Evolutionary conservation across 2,113 vertebrate species (phyloP).

Genomic region (Stigmatopora nigra): DNA sequence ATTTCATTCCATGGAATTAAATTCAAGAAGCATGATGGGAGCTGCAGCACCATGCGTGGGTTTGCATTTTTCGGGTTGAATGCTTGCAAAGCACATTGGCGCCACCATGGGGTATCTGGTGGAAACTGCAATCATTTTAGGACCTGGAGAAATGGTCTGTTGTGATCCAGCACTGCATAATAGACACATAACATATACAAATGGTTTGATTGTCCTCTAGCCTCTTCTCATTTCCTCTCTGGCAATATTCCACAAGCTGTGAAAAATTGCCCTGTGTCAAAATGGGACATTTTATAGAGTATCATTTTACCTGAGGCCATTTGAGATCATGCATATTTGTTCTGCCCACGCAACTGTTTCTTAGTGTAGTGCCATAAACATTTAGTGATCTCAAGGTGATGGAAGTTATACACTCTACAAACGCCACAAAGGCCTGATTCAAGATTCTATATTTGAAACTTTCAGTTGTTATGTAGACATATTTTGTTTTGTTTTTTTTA

Average conservation of each 20-base stretch:
- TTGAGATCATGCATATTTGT: background rate
- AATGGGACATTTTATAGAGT: constrained; percentile 2
- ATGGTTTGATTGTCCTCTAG: constrained; percentile 1
- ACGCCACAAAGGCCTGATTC: no score
- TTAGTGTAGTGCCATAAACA: background rate
- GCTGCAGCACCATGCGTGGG: constrained; percentile 28
- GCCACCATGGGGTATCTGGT: constrained; percentile 42
- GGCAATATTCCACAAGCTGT: background rate
- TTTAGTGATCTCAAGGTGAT: background rate
- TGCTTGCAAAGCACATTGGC: constrained; percentile 53
- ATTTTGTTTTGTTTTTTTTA: no score
- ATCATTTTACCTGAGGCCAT: background rate
- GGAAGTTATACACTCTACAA: background rate
- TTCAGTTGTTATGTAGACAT: no score
- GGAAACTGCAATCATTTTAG: constrained; percentile 22
- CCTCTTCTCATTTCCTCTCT: constrained; percentile 12
- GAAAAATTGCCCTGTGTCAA: background rate
- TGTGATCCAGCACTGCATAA: constrained; percentile 3
- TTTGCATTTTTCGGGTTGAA: constrained; percentile 6
- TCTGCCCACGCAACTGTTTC: background rate
- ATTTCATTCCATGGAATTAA: constrained; percentile 28
- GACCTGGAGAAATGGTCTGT: background rate
- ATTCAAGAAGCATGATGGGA: constrained; percentile 33
- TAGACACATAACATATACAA: background rate
- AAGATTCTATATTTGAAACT: no score